Evolutionary conservation across 2,797 vertebrate genomes (phyloP).

Genomic region (Pseudopleuronectes americanus): DNA sequence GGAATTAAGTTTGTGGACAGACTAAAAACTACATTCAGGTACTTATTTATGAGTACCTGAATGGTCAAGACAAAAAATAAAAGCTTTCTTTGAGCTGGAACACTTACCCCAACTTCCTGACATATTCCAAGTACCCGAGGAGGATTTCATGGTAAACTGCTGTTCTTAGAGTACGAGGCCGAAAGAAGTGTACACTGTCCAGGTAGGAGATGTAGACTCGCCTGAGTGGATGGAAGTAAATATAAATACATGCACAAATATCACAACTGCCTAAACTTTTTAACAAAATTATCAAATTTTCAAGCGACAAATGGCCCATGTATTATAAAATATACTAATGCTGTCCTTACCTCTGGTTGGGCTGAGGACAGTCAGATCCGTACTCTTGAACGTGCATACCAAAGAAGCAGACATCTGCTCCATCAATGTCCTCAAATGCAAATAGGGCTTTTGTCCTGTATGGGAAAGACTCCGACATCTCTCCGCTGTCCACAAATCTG

Average conservation of each 20-base stretch:
- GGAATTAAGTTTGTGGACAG: neutral
- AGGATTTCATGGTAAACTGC: conserved; percentile 98
- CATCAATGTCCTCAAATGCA: conserved; percentile 97
- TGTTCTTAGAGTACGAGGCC: conserved; percentile 93
- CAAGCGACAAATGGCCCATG: too few species aligned
- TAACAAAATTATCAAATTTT: too few species aligned
- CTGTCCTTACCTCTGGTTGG: conserved; percentile 92
- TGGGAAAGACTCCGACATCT: conserved; percentile 98
- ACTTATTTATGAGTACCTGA: neutral
- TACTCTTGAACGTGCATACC: conserved; percentile 99
- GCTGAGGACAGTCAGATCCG: conserved; percentile 95
- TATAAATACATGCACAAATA: neutral
- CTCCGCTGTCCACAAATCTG: conserved; percentile 98
- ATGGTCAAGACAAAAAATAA: neutral
- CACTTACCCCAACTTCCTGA: conserved; percentile 94
- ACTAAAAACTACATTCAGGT: neutral
- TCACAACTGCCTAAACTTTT: neutral
- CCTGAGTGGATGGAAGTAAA: conserved; percentile 70
- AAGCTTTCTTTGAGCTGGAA: neutral
- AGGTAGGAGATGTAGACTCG: conserved; percentile 99
- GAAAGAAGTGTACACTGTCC: conserved; percentile 98
- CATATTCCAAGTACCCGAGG: conserved; percentile 97
- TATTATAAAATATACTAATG: too few species aligned
- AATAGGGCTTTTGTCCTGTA: conserved; percentile 99
- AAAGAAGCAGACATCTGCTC: conserved; percentile 96